Evolutionary conservation across 92 coral and sea anemone species (phyloP).

Genomic region (Bergia puertoricense): DNA sequence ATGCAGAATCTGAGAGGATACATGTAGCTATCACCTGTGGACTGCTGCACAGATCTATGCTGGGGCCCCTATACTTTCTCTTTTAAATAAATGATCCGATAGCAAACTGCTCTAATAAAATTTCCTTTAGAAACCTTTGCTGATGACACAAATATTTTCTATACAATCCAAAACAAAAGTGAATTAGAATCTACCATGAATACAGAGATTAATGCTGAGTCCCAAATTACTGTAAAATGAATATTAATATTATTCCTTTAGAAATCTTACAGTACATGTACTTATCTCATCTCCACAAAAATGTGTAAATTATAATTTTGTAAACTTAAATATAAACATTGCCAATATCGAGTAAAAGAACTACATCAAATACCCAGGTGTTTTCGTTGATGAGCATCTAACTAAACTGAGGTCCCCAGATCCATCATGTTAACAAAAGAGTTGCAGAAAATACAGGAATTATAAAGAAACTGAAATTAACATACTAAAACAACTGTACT

Average conservation of each 20-base stretch:
- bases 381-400: not conserved
- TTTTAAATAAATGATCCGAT: too few relatives aligned
- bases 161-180: too few relatives aligned
- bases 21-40: not conserved
- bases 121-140: too few relatives aligned
- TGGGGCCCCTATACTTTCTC: too few relatives aligned
- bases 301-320: too few relatives aligned
- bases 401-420: conserved; percentile 24
- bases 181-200: too few relatives aligned
- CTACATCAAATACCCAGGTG: conserved; percentile 22
- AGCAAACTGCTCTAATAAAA: too few relatives aligned
- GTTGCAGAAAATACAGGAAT: conserved; percentile 35
- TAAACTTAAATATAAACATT: not conserved
- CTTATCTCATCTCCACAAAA: too few relatives aligned
- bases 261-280: too few relatives aligned
- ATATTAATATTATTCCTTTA: too few relatives aligned
- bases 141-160: too few relatives aligned
- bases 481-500: not conserved
- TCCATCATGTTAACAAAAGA: conserved; percentile 13
- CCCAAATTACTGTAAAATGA: not conserved
- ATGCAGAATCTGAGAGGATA: not conserved
- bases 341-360: not conserved
- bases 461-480: conserved; percentile 10
- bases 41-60: not conserved
- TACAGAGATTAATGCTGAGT: too few relatives aligned